Percentiles rank a stretch among this genome's conserved stretches.
These are phyloP conservation scores for Stenolophus ochropezus DNA, from an alignment of 2,888 invertebrate genomes.

Conservation along the genomic window DNA sequence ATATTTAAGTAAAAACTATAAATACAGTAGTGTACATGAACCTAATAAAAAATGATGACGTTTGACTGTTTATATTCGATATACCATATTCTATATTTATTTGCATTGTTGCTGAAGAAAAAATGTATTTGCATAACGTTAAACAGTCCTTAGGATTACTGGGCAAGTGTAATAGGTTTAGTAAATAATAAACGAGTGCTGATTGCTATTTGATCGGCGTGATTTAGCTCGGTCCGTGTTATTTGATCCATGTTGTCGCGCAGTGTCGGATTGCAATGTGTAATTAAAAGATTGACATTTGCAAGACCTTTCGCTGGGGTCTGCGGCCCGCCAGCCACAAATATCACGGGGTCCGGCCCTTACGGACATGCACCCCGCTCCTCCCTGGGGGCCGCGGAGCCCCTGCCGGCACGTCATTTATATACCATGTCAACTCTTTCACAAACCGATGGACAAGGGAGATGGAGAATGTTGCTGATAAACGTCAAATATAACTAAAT, in stretches of 20 bases:
- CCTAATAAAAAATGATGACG: no score
- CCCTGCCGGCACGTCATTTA: constrained; percentile 13
- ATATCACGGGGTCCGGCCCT: constrained; percentile 54
- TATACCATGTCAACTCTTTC: constrained; percentile 28
- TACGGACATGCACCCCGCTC: constrained; percentile 18
- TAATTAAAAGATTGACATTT: constrained; percentile 68
- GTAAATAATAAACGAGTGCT: background rate
- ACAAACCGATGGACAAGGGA: background rate
- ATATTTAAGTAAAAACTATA: no score
- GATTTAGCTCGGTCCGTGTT: background rate
- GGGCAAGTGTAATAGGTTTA: background rate
- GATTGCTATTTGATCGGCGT: background rate
- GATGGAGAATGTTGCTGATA: background rate
- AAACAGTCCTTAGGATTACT: background rate
- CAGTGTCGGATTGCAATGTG: constrained; percentile 58
- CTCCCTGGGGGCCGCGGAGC: constrained; percentile 13
- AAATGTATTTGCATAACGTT: background rate
- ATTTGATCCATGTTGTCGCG: constrained; percentile 24
- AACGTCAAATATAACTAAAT: background rate
- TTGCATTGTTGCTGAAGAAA: no score
- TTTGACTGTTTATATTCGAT: no score
- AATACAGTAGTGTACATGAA: no score
- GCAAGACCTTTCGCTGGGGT: constrained; percentile 65
- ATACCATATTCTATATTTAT: no score
- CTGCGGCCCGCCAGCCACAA: constrained; percentile 54